Evolutionary conservation across 2,113 vertebrate species (phyloP).

Genomic region (Periophthalmodon schlosseri): DNA sequence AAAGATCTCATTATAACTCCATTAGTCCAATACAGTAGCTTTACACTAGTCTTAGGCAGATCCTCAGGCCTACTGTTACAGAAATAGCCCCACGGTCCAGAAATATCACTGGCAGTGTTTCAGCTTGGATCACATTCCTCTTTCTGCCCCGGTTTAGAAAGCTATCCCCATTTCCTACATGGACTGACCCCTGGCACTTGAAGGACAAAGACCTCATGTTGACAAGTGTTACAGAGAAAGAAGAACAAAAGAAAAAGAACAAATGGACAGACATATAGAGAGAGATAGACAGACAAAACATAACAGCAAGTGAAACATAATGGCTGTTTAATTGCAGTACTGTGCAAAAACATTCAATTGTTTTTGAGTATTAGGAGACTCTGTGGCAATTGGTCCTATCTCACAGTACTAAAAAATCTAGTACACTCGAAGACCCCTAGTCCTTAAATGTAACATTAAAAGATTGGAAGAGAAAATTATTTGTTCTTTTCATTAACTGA

Average conservation of each 20-base stretch:
- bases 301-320: not conserved
- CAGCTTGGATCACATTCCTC: slow-evolving; percentile 65
- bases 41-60: slow-evolving; percentile 38
- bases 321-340: not conserved
- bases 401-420: too few species aligned
- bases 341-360: not conserved
- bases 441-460: not conserved
- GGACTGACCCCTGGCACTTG: slow-evolving; percentile 20
- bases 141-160: slow-evolving; percentile 53
- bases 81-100: slow-evolving; percentile 65
- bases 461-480: too few species aligned
- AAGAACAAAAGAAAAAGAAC: slow-evolving; percentile 1
- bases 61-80: slow-evolving; percentile 41
- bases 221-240: slow-evolving; percentile 2
- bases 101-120: slow-evolving; percentile 66
- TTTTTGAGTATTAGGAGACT: not conserved
- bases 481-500: too few species aligned
- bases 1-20: not conserved
- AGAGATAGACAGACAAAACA: not conserved
- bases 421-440: too few species aligned
- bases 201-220: slow-evolving; percentile 37
- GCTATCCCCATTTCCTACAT: slow-evolving; percentile 29
- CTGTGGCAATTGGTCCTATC: too few species aligned
- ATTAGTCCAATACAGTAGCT: not conserved
- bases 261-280: not conserved